phyloP scores from a whole-genome alignment of 2,888 invertebrate species.

The Stenolophus ochropezus region DNA sequence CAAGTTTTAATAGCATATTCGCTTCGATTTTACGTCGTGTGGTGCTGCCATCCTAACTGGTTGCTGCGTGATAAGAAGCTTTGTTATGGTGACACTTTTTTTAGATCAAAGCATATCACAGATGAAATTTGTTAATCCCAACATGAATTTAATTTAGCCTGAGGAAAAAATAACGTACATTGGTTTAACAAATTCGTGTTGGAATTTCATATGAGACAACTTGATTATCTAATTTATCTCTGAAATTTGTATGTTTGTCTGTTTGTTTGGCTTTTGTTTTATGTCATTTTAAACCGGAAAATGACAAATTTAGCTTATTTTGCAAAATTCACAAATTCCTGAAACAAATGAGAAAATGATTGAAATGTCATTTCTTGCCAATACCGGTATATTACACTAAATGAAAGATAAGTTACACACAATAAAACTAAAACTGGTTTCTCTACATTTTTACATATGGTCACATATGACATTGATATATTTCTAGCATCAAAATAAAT shows the following conservation, averaged over 20 bases:
- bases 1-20: conserved; percentile 7
- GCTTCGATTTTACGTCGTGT: neutral
- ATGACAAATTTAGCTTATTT: too few relatives aligned
- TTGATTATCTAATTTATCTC: neutral
- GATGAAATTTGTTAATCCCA: neutral
- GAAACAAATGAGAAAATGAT: too few relatives aligned
- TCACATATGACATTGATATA: too few relatives aligned
- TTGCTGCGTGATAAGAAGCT: neutral
- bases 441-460: too few relatives aligned
- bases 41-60: conserved; percentile 7
- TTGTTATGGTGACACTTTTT: neutral
- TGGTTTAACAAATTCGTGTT: neutral
- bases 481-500: too few relatives aligned
- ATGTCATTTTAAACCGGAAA: neutral
- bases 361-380: too few relatives aligned
- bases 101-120: neutral
- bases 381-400: too few relatives aligned
- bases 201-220: neutral
- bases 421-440: too few relatives aligned
- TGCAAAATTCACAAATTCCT: too few relatives aligned
- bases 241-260: neutral
- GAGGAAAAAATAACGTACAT: neutral
- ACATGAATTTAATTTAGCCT: neutral
- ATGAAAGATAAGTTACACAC: too few relatives aligned
- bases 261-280: neutral